A percentile compares a stretch with the other conserved stretches of the same genome.
phyloP scores from a whole-genome alignment of 2,113 vertebrate species.

The Poicephalus meyeri region DNA sequence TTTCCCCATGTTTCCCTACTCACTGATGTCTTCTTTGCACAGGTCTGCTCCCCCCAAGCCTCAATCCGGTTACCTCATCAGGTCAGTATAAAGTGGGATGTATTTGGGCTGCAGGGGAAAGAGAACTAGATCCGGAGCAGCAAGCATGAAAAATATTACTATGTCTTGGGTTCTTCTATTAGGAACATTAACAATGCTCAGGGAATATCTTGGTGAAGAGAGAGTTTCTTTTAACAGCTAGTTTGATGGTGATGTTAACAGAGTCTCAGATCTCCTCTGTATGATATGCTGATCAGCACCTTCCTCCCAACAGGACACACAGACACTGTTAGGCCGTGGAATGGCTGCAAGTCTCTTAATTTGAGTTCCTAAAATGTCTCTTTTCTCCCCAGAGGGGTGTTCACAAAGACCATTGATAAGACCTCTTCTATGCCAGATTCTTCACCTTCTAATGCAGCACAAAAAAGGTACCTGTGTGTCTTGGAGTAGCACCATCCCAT shows the following conservation, averaged over 20 bases:
- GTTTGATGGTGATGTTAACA: neutral
- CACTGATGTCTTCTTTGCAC: neutral
- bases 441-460: constrained; percentile 20
- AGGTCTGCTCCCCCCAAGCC: constrained; percentile 64
- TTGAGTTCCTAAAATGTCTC: neutral
- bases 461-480: constrained; percentile 55
- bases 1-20: neutral
- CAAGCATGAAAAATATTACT: neutral
- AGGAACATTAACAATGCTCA: neutral
- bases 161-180: neutral
- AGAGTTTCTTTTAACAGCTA: neutral
- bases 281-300: neutral
- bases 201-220: neutral
- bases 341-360: neutral
- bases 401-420: constrained; percentile 77
- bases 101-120: neutral
- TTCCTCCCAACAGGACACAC: neutral
- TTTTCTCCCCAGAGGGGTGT: constrained; percentile 70
- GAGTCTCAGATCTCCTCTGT: neutral
- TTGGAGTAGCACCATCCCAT: neutral
- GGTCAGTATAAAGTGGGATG: constrained; percentile 53
- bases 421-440: neutral
- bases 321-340: neutral
- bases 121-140: neutral
- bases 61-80: constrained; percentile 78